phyloP scores from a whole-genome alignment of 2,797 vertebrate genomes.

The Tadarida brasiliensis region DNA sequence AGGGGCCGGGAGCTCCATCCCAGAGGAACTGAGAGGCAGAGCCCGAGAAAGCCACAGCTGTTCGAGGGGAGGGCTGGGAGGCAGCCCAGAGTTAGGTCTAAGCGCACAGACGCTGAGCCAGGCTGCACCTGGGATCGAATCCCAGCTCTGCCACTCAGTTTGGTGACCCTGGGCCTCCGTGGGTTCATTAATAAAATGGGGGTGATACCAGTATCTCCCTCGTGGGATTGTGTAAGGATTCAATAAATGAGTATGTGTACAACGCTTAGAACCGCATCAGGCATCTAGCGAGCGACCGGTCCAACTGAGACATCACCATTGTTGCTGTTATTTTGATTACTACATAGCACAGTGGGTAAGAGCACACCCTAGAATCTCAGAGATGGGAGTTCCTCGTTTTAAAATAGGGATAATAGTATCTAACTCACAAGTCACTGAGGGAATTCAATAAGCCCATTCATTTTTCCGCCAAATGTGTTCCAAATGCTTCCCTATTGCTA shows the following conservation, averaged over 20 bases:
- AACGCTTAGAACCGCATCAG: not conserved
- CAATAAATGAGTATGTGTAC: not conserved
- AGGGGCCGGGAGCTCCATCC: fast-evolving
- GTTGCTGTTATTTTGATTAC: not conserved
- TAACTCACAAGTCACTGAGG: not conserved
- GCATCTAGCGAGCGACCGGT: not conserved
- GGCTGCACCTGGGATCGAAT: not conserved
- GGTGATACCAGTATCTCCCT: not conserved
- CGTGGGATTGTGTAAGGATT: not conserved
- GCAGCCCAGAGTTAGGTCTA: not conserved
- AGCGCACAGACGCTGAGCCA: not conserved
- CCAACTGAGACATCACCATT: fast-evolving
- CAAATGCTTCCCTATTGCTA: not conserved
- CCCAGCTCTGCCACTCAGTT: not conserved
- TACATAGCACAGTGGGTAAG: not conserved
- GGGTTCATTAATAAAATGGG: not conserved
- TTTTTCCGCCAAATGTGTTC: not conserved
- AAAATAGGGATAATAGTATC: not conserved
- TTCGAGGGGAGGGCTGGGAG: not conserved
- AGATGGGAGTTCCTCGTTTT: not conserved
- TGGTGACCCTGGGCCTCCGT: not conserved
- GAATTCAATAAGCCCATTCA: not conserved
- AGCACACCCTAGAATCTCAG: not conserved
- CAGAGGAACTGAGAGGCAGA: not conserved
- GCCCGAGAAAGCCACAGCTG: not conserved